Base-by-base conservation (phyloP, 2,888 invertebrate species). In the Malthinus seriepunctatus region DNA sequence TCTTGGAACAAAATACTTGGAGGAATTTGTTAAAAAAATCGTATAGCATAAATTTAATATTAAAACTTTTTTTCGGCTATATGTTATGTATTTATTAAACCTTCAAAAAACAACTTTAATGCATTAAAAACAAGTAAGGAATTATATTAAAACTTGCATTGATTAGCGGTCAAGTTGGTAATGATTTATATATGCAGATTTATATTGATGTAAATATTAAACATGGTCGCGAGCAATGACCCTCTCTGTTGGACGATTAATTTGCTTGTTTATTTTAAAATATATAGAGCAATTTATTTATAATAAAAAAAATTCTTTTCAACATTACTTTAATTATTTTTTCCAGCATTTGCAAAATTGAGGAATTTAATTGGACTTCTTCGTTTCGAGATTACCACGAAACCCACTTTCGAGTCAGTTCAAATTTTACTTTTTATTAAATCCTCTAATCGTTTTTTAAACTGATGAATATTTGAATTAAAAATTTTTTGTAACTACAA, bases 111-210 rank as follows among this genome's bases (percentile, higher is more conserved):
- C 61, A 57, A 48, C 61, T 54, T 56, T 45, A 48, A 47, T 57
- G 46, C 51, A 61, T 54, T 61, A 61, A 50, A 58, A 23, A 23
- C 23, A 23, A 23, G 23, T 23, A 23, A 62, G 55, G 58, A 51
- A 55, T 58, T 51, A 56, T 56, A 60, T 56, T 60, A 56, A 56
- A 56, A 56, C 52, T 38, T 56, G 61, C 61, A 56, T 57, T 54
- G 57, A 61, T 57, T 61, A 61, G 51, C 56, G 55, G 55, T 47
- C 60, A 51, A 55, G 45, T 57, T 51, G 53, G 38, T 49, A 54
- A 60, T 63, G 63, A 63, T 63, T 63, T 60, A 63, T 60, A 52
- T 54, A 55, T 57, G 56, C 63, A 60, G 59, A 63, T 60, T 57
- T 60, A 51, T 50, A 49, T 44, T 54, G 63, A 60, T 56, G 63